phyloP scores from a whole-genome alignment of 2,113 vertebrate species.

The Grantiella picta region DNA sequence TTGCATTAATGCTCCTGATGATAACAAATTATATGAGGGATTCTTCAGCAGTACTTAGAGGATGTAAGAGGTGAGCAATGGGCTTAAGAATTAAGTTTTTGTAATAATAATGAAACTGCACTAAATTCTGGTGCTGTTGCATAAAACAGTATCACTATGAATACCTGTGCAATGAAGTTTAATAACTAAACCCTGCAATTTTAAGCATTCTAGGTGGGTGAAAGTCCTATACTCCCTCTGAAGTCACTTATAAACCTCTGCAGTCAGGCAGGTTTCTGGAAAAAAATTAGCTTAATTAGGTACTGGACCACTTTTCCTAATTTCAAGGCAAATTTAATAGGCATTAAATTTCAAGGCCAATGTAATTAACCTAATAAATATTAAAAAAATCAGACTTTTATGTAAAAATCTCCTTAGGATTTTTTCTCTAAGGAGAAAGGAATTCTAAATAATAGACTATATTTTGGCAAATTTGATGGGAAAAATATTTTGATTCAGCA shows the following conservation, averaged over 20 bases:
- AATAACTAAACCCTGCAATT: background rate
- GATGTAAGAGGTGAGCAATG: background rate
- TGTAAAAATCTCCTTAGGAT: background rate
- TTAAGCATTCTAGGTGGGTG: background rate
- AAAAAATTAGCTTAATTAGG: background rate
- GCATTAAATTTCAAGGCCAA: background rate
- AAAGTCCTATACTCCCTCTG: background rate
- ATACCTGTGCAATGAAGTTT: background rate
- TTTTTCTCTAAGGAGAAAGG: background rate
- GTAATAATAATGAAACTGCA: background rate
- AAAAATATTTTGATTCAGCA: background rate
- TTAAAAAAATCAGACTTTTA: background rate
- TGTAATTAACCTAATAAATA: background rate
- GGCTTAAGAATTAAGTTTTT: background rate
- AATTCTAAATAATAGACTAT: background rate
- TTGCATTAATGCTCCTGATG: background rate
- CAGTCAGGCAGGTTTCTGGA: background rate
- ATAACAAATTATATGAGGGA: background rate
- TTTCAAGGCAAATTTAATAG: background rate
- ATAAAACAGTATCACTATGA: background rate
- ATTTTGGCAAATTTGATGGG: conserved; percentile 5
- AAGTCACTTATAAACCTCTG: background rate
- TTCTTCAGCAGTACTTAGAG: background rate
- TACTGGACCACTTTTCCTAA: background rate
- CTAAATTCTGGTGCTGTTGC: background rate